These are phyloP conservation scores for Malacoraja senta DNA, from an alignment of 2,797 vertebrate species.

Conservation along the genomic window DNA sequence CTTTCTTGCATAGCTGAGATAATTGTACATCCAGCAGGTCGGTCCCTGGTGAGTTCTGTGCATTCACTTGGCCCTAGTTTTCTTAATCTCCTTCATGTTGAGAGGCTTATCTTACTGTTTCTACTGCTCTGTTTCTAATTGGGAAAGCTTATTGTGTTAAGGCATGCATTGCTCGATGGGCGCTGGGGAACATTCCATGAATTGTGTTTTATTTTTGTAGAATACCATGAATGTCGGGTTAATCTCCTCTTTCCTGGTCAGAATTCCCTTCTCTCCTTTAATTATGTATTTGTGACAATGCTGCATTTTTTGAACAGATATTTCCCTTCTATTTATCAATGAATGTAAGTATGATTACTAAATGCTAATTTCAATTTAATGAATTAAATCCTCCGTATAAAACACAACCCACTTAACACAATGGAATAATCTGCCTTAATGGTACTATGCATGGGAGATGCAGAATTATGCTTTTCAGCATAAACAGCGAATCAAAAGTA, in stretches of 20 bases:
- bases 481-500: not conserved
- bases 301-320: not conserved
- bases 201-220: not conserved
- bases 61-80: not conserved
- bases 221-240: not conserved
- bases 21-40: not conserved
- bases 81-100: constrained; percentile 3
- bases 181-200: not conserved
- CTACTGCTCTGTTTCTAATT: not conserved
- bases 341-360: not conserved
- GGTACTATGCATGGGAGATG: not conserved
- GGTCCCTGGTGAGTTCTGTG: not conserved
- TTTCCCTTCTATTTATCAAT: not conserved
- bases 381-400: not conserved
- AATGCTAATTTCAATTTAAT: not conserved
- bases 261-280: not conserved
- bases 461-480: not conserved
- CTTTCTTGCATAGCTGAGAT: not conserved
- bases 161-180: not conserved
- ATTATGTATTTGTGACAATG: not conserved
- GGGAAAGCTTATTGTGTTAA: constrained; percentile 11
- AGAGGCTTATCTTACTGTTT: constrained; percentile 23
- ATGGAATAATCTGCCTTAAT: not conserved
- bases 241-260: not conserved
- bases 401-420: not conserved